Percentiles rank a stretch among this genome's conserved stretches.
Conservation (phyloP, 2,888 invertebrate species). For the Perizoma affinitatum region DNA sequence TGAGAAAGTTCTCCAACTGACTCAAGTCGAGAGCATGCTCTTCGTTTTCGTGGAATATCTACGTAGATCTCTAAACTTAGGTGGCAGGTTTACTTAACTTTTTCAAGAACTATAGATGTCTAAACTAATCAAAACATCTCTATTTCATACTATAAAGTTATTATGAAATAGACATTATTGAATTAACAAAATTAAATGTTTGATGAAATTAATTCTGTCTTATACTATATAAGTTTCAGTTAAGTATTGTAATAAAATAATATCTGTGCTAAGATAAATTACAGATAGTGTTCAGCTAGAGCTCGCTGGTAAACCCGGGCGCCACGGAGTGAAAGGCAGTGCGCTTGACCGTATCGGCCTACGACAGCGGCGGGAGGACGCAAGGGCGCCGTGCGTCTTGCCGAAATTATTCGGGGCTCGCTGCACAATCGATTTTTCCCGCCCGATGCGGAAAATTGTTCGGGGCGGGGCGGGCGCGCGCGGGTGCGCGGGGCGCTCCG, state of each 20-base stretch:
- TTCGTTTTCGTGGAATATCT: too few species aligned
- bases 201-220: too few species aligned
- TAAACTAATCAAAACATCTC: too few species aligned
- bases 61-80: too few species aligned
- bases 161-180: too few species aligned
- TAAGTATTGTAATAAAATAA: not conserved
- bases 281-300: conserved; percentile 10
- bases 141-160: too few species aligned
- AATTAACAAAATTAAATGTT: too few species aligned
- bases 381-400: conserved; percentile 84
- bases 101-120: too few species aligned
- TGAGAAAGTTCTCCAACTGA: too few species aligned
- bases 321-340: conserved; percentile 59
- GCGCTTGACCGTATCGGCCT: conserved; percentile 67
- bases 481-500: conserved; percentile 62
- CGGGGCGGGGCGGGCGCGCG: conserved; percentile 79
- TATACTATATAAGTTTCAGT: too few species aligned
- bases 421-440: conserved; percentile 85
- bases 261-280: conserved; percentile 11
- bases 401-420: conserved; percentile 83
- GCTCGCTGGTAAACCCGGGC: conserved; percentile 19
- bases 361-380: conserved; percentile 57
- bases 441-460: conserved; percentile 84
- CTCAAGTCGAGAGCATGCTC: too few species aligned
- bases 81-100: too few species aligned